Base-by-base conservation (phyloP, 2,888 invertebrate genomes). In the Hypena proboscidalis region DNA sequence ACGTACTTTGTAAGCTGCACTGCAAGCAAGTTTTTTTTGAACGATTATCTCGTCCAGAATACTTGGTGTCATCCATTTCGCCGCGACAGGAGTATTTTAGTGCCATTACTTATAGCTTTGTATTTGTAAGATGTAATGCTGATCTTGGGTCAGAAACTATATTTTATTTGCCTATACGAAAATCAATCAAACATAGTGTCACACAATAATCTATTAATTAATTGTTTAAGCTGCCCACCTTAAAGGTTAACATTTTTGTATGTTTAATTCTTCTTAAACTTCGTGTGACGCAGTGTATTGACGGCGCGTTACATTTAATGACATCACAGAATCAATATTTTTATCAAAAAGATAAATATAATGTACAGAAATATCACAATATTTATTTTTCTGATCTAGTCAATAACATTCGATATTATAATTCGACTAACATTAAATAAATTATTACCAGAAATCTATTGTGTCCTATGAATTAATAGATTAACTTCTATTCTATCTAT, bases 71-170 rank as follows among this genome's bases (percentile, higher is more conserved):
- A 45, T 49, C 21, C 25, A 45, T 43, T 48, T 39, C 20, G 51
- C 33, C 49, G 35, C 46, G 56, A 59, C 57, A 62, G 33, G 51
- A 57, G 45, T 63, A 58, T 57, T 49, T 70, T 75, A 71, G 83
- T 83, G 83, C 83, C 83, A 83, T 83, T 80, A 79, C 77, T 66
- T 54, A 64, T 73, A 71, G 64, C 39, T 54, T 46, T 59, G 49
- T 51, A 57, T 40, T 58, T 58, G 38, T n/a, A n/a, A n/a, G n/a
- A n/a, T 35, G 37, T 61, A 67, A 54, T 52, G 50, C 63, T 66
- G 67, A 59, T 67, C 64, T 60, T 62, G 51, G 61, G 62, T 58
- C 61, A 39, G 42, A 54, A 53, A 44, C 37, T 58, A 50, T 50
- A 53, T 58, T 52, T 44, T 51, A 37, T 41, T 42, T 25, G 30